phyloP scores from a whole-genome alignment of 2,888 invertebrate genomes.

The Hirudinaria manillensis region DNA sequence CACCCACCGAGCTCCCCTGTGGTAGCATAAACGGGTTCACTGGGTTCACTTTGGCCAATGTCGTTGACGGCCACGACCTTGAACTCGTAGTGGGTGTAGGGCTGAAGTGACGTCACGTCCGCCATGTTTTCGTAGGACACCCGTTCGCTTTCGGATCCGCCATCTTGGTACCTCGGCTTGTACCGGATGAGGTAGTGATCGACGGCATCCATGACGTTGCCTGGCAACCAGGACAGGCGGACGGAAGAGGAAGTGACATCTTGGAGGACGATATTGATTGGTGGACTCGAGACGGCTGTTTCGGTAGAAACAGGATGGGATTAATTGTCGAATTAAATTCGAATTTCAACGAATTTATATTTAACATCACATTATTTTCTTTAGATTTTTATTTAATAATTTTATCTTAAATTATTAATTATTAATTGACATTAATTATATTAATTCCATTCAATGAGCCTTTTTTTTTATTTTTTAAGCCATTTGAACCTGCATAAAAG shows the following conservation, averaged over 20 bases:
- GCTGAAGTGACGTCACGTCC: constrained; percentile 1
- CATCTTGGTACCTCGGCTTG: constrained; percentile 11
- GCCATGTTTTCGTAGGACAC: neutral
- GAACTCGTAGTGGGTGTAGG: constrained; percentile 27
- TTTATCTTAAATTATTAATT: no score
- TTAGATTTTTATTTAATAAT: no score
- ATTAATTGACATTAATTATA: no score
- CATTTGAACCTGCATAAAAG: no score
- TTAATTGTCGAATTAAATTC: neutral
- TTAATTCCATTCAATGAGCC: no score
- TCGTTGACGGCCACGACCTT: constrained; percentile 8
- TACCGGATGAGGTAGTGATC: constrained; percentile 14
- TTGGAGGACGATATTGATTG: neutral
- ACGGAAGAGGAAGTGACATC: constrained; percentile 26
- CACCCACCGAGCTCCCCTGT: constrained; percentile 22
- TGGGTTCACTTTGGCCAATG: constrained; percentile 14
- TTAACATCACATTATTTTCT: no score
- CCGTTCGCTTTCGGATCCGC: neutral
- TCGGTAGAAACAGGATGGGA: neutral
- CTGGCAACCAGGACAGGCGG: constrained; percentile 16
- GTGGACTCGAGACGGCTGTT: constrained; percentile 21
- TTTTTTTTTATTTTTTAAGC: no score
- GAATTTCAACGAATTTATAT: no score
- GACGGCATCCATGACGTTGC: neutral
- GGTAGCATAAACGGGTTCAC: constrained; percentile 14